Conservation (phyloP, 2,888 invertebrate genomes). For the Drosophila nigricruria region DNA sequence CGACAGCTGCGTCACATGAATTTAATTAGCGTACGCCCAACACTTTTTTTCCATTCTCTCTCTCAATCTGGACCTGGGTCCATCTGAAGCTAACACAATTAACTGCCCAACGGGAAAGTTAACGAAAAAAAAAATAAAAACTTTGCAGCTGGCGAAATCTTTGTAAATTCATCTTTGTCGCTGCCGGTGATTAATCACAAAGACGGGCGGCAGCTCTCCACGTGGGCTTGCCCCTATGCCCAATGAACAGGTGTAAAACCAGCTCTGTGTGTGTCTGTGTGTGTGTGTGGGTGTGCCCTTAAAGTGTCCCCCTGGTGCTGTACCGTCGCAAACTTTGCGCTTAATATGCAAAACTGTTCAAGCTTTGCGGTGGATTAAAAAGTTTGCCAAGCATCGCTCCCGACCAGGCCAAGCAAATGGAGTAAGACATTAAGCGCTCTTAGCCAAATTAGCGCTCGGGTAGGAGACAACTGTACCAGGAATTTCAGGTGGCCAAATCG, state of each 20-base stretch:
- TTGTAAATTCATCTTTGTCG: constrained; percentile 81
- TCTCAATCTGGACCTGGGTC: constrained; percentile 40
- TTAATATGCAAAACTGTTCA: constrained; percentile 80
- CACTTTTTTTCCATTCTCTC: constrained; percentile 70
- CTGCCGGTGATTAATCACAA: constrained; percentile 77
- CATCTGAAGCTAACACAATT: constrained; percentile 77
- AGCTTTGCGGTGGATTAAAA: constrained; percentile 83
- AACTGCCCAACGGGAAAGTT: constrained; percentile 67
- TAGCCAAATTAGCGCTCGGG: constrained; percentile 63
- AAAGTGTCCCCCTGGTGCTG: constrained; percentile 75
- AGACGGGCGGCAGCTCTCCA: constrained; percentile 38
- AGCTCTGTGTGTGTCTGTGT: constrained; percentile 20
- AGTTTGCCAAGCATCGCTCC: constrained; percentile 66
- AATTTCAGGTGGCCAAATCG: constrained; percentile 10
- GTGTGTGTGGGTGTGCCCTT: constrained; percentile 38
- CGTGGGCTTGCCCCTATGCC: constrained; percentile 58
- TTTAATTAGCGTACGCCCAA: constrained; percentile 76
- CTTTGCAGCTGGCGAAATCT: constrained; percentile 73
- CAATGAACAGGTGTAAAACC: constrained; percentile 75
- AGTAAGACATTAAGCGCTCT: constrained; percentile 81
- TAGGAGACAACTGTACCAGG: constrained; percentile 49
- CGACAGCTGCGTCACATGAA: constrained; percentile 75
- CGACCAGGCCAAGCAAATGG: constrained; percentile 65
- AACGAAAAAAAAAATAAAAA: constrained; percentile 47
- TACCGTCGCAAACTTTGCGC: constrained; percentile 72